These are phyloP conservation scores for Oncorhynchus kisutch DNA, from an alignment of 2,113 vertebrate genomes.

Conservation along the genomic window DNA sequence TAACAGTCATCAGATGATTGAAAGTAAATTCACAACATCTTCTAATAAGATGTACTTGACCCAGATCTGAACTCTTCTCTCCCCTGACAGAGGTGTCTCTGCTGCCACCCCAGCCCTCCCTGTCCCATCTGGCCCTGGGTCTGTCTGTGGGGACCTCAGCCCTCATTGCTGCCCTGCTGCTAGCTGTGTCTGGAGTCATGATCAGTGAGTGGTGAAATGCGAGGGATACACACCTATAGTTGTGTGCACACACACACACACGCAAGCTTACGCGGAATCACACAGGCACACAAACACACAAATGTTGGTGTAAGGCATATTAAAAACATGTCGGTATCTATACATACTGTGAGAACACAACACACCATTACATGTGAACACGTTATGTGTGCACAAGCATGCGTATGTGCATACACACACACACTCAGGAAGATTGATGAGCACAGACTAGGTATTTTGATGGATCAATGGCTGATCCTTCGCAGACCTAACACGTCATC, in stretches of 20 bases:
- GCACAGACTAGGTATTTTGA: too few species aligned
- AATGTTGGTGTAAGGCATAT: background rate
- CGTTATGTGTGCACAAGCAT: too few species aligned
- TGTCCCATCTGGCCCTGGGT: slow-evolving; percentile 87
- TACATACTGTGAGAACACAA: too few species aligned
- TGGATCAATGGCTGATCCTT: too few species aligned
- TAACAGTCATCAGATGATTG: too few species aligned
- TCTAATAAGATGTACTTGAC: background rate
- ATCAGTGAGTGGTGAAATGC: slow-evolving; percentile 85
- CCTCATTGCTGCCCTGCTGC: slow-evolving; percentile 91
- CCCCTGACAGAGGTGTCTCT: slow-evolving; percentile 46
- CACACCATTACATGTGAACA: too few species aligned
- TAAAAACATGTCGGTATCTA: too few species aligned
- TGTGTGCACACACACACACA: too few species aligned
- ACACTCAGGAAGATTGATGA: too few species aligned
- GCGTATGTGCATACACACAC: too few species aligned
- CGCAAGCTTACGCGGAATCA: background rate
- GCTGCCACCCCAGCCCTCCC: slow-evolving; percentile 57
- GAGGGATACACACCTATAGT: background rate
- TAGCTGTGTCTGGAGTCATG: slow-evolving; percentile 96
- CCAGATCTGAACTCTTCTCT: background rate
- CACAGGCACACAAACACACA: slow-evolving; percentile 2
- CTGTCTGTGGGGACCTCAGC: slow-evolving; percentile 94
- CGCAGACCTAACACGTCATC: too few species aligned
- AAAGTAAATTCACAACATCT: background rate